Base-by-base conservation (phyloP, 37 sponge, comb jelly and placozoan genomes). In the Halichondria panicea region DNA sequence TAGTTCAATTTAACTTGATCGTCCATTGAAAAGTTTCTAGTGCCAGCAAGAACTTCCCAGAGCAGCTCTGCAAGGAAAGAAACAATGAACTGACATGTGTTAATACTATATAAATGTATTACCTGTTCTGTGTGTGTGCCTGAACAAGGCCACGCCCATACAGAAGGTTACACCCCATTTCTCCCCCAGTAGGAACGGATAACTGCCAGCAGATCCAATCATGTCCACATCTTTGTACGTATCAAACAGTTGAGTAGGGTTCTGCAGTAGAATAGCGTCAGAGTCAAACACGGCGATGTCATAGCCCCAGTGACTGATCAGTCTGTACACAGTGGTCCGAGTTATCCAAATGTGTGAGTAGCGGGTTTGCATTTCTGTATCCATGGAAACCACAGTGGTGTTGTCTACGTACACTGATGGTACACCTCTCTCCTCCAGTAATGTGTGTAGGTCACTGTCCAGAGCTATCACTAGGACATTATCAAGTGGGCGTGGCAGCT, bases 1-100 rank as follows among this genome's bases (percentile, higher is more conserved):
- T 77, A 48, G 66, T 84, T 84, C 50, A 84, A 31, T 30, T 22
- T 61, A 0, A 77, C 78, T 48, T 84, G 85, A 62, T 84, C 85
- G 48, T 84, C 85, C 45, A 62, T 27, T 11, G 39, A 15, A 2
- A 31, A 3, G 28, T 3, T 34, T 35, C n/a, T n/a, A n/a, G n/a
- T n/a, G n/a, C n/a, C 33, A 31, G 34, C 32, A 18, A 45, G 5
- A 45, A 9, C n/a, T 8, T 68, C 60, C 79, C 79, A 79, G 7
- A 79, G 37, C 37, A 37, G 25, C 60, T 66, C 79, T 79, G 60
- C 39, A 40, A 27, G 36, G 7, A 39, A 58, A 15, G 41, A 35
- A 9, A 35, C 8, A 32, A 22, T 37, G 61, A 22, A 22, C 11
- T 59, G 27, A 25, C 22, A 59, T 25, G 22, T n/a, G 28, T 24